Conservation (phyloP, 2,113 vertebrate genomes). For the Noctilio leporinus region DNA sequence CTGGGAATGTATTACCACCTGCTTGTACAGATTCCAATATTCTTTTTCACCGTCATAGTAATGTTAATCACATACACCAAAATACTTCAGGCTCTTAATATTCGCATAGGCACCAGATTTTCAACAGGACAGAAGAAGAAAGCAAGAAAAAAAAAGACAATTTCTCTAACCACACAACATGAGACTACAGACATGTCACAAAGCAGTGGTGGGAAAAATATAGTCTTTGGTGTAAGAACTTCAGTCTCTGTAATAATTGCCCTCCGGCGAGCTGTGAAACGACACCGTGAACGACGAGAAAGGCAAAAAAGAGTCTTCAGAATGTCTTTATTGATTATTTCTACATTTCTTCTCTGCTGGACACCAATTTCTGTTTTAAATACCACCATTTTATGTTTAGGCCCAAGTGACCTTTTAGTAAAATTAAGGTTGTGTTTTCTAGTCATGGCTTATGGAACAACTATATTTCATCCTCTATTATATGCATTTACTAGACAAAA, state of each 20-base stretch:
- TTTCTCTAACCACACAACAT: slow-evolving; percentile 90
- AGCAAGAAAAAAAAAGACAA: slow-evolving; percentile 93
- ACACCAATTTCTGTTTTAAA: slow-evolving; percentile 97
- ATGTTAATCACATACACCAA: slow-evolving; percentile 98
- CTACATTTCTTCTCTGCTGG: slow-evolving; percentile 98
- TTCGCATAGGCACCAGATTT: slow-evolving; percentile 96
- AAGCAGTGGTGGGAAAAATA: slow-evolving; percentile 86
- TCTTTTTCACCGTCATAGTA: slow-evolving; percentile 94
- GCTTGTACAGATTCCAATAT: slow-evolving; percentile 97
- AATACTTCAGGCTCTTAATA: slow-evolving; percentile 98
- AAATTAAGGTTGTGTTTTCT: slow-evolving; percentile 96
- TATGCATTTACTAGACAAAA: slow-evolving; percentile 99
- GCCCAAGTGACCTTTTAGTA: slow-evolving; percentile 93
- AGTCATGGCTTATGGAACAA: slow-evolving; percentile 99
- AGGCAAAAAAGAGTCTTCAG: slow-evolving; percentile 95
- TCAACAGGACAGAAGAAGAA: slow-evolving; percentile 93
- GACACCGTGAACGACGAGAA: slow-evolving; percentile 95
- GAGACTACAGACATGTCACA: slow-evolving; percentile 88
- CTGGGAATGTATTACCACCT: slow-evolving; percentile 97
- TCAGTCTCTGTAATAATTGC: slow-evolving; percentile 98
- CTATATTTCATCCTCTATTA: slow-evolving; percentile 96
- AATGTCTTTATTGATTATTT: slow-evolving; percentile 98
- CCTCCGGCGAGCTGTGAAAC: slow-evolving; percentile 92
- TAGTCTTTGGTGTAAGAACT: slow-evolving; percentile 93
- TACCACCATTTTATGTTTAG: slow-evolving; percentile 93